Evolutionary conservation across 2,797 vertebrate genomes (phyloP).

Genomic region (Microctenopoma lineatum): DNA sequence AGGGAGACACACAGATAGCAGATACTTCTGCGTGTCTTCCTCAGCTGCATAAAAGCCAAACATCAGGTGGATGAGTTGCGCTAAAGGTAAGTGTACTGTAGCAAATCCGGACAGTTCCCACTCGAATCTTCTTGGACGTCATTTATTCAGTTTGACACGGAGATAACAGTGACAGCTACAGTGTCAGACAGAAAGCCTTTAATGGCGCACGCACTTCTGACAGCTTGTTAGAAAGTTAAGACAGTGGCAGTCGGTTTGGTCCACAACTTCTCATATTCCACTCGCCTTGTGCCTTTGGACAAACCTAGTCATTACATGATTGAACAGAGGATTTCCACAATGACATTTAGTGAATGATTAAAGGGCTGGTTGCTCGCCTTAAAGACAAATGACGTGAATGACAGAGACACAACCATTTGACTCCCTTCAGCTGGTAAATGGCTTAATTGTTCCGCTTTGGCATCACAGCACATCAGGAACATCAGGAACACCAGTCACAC

Average conservation of each 20-base stretch:
- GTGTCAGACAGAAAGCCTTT: conserved; percentile 8
- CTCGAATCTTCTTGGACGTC: background rate
- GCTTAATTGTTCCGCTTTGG: conserved; percentile 40
- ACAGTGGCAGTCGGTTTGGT: background rate
- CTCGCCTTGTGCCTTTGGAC: conserved; percentile 29
- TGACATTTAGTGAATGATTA: conserved; percentile 60
- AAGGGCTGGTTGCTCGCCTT: conserved; percentile 18
- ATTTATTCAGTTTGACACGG: conserved; percentile 1
- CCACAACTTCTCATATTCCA: conserved; percentile 23
- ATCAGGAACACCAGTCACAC: too few relatives aligned
- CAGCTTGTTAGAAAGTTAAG: conserved; percentile 46
- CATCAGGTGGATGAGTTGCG: background rate
- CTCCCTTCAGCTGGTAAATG: conserved; percentile 26
- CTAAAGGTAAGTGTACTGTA: background rate
- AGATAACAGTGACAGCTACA: conserved; percentile 8
- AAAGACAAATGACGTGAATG: conserved; percentile 47
- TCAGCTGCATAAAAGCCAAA: background rate
- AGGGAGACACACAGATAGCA: conserved; percentile 19
- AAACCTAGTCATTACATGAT: conserved; percentile 52
- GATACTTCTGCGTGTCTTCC: background rate
- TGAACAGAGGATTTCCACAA: conserved; percentile 53
- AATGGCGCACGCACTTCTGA: conserved; percentile 2
- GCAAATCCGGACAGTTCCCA: conserved; percentile 6
- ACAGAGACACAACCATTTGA: conserved; percentile 49
- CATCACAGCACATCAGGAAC: too few relatives aligned